A percentile compares a stretch with the other conserved stretches of the same genome.
Evolutionary conservation across 2,797 vertebrate species (phyloP).

Genomic region (Etheostoma nigrum): DNA sequence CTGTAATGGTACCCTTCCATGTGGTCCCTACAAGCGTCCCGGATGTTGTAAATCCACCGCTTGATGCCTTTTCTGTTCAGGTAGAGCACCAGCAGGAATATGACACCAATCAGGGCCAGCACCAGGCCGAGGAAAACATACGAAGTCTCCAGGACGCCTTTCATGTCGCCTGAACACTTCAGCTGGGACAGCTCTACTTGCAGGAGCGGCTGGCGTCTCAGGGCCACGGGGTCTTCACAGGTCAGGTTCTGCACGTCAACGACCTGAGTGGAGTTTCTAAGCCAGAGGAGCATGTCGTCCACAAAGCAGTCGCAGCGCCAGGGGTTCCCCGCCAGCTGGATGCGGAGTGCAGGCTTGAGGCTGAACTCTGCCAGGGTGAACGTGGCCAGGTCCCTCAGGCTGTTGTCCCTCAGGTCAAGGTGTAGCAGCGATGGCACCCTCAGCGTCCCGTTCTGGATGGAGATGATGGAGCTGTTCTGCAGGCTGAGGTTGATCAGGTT

Average conservation of each 20-base stretch:
- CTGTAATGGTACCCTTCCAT: constrained; percentile 99
- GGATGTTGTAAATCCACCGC: constrained; percentile 97
- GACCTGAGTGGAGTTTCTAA: constrained; percentile 86
- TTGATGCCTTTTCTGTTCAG: constrained; percentile 99
- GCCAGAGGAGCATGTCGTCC: constrained; percentile 89
- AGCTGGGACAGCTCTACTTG: constrained; percentile 83
- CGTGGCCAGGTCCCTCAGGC: constrained; percentile 83
- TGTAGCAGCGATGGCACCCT: constrained; percentile 79
- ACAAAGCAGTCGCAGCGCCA: constrained; percentile 92
- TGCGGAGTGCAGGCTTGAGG: constrained; percentile 73
- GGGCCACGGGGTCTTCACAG: constrained; percentile 84
- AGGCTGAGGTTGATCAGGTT: constrained; percentile 87
- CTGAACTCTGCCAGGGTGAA: constrained; percentile 81
- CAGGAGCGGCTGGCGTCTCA: constrained; percentile 81
- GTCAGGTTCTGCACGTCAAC: constrained; percentile 81
- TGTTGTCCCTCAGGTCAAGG: constrained; percentile 91
- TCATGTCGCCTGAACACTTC: constrained; percentile 74
- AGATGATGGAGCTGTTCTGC: constrained; percentile 90
- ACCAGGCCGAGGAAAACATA: constrained; percentile 97
- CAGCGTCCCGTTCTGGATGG: constrained; percentile 83
- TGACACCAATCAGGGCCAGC: constrained; percentile 95
- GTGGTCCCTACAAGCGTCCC: constrained; percentile 98
- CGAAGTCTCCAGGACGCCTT: constrained; percentile 92
- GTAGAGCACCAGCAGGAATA: constrained; percentile 98
- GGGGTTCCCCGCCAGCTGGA: constrained; percentile 86